phyloP scores from a whole-genome alignment of 1,140 invertebrate genomes.

The Drosophila sucinea region DNA sequence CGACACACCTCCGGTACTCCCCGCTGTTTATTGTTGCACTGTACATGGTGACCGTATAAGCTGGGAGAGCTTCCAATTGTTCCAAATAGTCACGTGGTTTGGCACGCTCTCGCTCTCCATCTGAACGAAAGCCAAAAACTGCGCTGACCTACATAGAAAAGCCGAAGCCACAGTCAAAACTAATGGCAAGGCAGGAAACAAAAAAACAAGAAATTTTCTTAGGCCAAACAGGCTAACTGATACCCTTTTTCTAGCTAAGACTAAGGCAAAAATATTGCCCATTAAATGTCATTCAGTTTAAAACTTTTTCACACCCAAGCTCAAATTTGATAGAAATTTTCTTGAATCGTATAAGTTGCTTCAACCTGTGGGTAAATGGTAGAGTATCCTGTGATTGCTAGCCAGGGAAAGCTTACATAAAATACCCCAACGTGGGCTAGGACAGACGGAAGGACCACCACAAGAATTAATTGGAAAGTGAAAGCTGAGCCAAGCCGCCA shows the following conservation, averaged over 20 bases:
- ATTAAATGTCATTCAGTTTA: no score
- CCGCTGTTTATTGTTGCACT: conserved; percentile 44
- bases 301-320: no score
- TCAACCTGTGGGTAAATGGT: background rate
- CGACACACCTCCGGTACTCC: conserved; percentile 54
- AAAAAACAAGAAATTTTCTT: background rate
- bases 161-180: conserved; percentile 49
- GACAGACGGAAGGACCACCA: conserved; percentile 23
- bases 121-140: conserved; percentile 47
- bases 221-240: background rate
- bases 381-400: conserved; percentile 33
- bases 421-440: conserved; percentile 41
- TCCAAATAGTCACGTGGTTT: conserved; percentile 67
- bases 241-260: background rate
- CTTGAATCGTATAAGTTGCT: background rate
- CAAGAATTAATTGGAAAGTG: conserved; percentile 75
- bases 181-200: conserved; percentile 35
- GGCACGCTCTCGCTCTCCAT: conserved; percentile 31
- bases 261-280: no score
- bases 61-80: conserved; percentile 59
- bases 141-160: conserved; percentile 71
- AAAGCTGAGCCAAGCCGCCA: conserved; percentile 56
- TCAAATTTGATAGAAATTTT: background rate
- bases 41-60: conserved; percentile 5
- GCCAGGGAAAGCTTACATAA: conserved; percentile 56